Percentiles rank a stretch among this genome's conserved stretches.
Conservation (phyloP, 2,113 vertebrate genomes). For the Calyptomena viridis region DNA sequence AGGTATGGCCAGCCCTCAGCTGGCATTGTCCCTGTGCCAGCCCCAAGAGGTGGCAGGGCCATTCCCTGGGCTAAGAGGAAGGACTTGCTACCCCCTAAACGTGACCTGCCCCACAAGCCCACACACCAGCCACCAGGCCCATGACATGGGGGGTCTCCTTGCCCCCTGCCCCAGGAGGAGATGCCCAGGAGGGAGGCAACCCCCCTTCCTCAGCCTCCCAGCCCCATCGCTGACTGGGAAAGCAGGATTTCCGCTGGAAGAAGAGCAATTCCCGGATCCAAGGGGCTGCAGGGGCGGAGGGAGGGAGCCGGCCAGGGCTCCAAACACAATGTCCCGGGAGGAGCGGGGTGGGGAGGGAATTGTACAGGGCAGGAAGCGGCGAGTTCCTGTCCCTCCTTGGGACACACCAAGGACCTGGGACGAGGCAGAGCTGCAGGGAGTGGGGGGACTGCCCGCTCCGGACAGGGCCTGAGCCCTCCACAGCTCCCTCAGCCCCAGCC, state of each 20-base stretch:
- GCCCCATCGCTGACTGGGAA: constrained; percentile 1
- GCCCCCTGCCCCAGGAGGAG: neutral
- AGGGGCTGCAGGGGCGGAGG: constrained; percentile 51
- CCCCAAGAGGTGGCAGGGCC: neutral
- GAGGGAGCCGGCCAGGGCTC: neutral
- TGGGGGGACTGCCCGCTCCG: neutral
- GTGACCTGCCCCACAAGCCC: neutral
- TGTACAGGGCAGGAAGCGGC: constrained; percentile 46
- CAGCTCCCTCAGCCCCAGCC: neutral
- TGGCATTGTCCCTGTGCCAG: neutral
- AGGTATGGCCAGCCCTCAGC: neutral
- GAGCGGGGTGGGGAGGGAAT: constrained; percentile 48
- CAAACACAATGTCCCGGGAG: constrained; percentile 61
- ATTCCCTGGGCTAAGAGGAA: neutral
- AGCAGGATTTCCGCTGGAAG: constrained; percentile 67
- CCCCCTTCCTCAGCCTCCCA: neutral
- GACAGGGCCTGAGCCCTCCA: neutral
- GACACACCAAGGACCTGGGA: constrained; percentile 26
- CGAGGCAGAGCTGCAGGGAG: neutral
- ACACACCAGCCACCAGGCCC: neutral
- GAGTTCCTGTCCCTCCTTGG: constrained; percentile 47
- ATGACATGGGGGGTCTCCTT: neutral
- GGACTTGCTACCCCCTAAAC: neutral
- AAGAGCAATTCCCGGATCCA: constrained; percentile 65
- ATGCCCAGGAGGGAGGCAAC: neutral